Evolutionary conservation across 1,140 invertebrate genomes (phyloP).

Genomic region (Drosophila serrata): DNA sequence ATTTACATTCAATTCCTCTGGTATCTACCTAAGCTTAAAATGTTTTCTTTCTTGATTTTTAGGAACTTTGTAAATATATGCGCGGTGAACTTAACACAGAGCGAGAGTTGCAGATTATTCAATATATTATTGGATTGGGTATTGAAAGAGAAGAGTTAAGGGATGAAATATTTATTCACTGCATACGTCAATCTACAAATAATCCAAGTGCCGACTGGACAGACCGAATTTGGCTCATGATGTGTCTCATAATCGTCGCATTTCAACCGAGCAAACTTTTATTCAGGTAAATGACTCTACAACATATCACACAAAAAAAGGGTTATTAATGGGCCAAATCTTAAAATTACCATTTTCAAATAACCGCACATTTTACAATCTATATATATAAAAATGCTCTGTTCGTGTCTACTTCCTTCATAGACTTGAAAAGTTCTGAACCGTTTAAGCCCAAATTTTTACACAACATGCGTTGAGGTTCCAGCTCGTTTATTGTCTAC

Average conservation of each 20-base stretch:
- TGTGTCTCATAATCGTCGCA: slow-evolving; percentile 95
- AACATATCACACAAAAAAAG: too few species aligned
- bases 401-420: too few species aligned
- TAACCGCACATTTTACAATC: too few species aligned
- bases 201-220: slow-evolving; percentile 93
- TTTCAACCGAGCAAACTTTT: slow-evolving; percentile 96
- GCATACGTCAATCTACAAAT: slow-evolving; percentile 93
- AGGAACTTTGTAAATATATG: slow-evolving; percentile 95
- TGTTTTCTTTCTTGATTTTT: slow-evolving; percentile 49
- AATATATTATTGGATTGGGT: slow-evolving; percentile 93
- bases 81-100: slow-evolving; percentile 94
- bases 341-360: too few species aligned
- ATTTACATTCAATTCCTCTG: too few species aligned
- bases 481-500: too few species aligned
- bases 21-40: too few species aligned
- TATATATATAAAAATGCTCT: too few species aligned
- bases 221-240: slow-evolving; percentile 94
- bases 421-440: too few species aligned
- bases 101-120: slow-evolving; percentile 92
- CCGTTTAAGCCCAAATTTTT: too few species aligned
- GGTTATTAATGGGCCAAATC: too few species aligned
- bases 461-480: too few species aligned
- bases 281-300: slow-evolving; percentile 88
- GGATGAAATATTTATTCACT: slow-evolving; percentile 96
- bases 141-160: slow-evolving; percentile 95